These are phyloP conservation scores for Oreochromis grahami DNA, from an alignment of 2,797 vertebrate genomes.

Conservation along the genomic window DNA sequence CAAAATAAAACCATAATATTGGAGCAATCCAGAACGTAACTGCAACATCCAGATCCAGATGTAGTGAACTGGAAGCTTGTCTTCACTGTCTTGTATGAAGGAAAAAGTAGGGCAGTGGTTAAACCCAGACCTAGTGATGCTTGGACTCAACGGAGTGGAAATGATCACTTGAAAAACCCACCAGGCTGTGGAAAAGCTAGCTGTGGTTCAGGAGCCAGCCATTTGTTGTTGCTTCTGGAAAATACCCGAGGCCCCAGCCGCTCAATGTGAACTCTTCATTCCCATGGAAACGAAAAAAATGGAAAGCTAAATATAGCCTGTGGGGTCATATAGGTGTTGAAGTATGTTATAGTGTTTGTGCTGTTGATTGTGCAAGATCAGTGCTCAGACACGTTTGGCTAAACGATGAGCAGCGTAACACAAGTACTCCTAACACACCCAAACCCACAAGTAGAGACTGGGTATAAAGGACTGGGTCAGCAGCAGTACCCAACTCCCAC, in stretches of 20 bases:
- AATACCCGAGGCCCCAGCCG: conserved; percentile 40
- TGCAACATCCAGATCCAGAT: conserved; percentile 22
- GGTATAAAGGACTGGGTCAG: not conserved
- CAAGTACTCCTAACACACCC: not conserved
- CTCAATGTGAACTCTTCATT: conserved; percentile 45
- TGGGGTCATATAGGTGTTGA: conserved; percentile 15
- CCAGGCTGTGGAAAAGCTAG: conserved; percentile 45
- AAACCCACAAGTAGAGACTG: not conserved
- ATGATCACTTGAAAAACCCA: conserved; percentile 61
- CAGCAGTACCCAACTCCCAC: not conserved
- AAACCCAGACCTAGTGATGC: conserved; percentile 43
- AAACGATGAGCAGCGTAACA: not conserved
- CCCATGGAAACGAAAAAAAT: conserved; percentile 68
- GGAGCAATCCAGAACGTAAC: not conserved
- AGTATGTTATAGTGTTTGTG: conserved; percentile 2
- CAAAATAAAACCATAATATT: not conserved
- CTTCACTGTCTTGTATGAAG: not conserved
- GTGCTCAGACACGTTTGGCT: not conserved
- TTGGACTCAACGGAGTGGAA: conserved; percentile 55
- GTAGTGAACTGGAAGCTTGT: conserved; percentile 8
- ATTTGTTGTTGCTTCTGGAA: conserved; percentile 44
- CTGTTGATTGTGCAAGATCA: not conserved
- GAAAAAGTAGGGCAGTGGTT: conserved; percentile 55
- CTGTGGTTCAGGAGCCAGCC: conserved; percentile 26
- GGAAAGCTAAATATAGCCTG: conserved; percentile 54